Evolutionary conservation across 2,797 vertebrate species (phyloP), one percentile per base, ranked within the genome.

Genomic region (Argyrosomus regius): DNA sequence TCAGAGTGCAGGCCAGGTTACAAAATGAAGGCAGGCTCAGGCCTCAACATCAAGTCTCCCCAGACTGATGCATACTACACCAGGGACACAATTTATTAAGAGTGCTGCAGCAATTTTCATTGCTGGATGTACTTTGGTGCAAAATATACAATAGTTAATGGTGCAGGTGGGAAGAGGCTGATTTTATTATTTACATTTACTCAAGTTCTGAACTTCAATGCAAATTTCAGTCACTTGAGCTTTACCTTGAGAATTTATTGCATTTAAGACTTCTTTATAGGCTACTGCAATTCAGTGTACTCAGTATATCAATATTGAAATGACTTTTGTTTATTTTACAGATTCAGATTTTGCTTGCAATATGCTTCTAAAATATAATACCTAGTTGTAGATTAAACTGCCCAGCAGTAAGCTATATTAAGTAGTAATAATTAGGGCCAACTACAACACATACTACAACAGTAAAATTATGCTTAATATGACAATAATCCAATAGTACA

Each of bases 31-130:
- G 50, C 31, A 28, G 57, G 62, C 58, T 39, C 68, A 43, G 69
- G 45, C 72, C 71, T 85, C 56, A 45, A 13, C 43, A 45, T 80
- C 63, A 74, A 13, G 31, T 49, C 65, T 63, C n/a, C n/a, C 31
- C 50, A 46, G 59, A 62, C 69, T 6, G 61, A 70, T 48, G 57
- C 60, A 53, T 58, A 24, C 12, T 22, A 35, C 31, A 57, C 49
- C 53, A 74, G 52, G 45, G 67, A 63, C 52, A 49, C 45, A 17
- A 20, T 59, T 63, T 63, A 60, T 54, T 57, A 31, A 62, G 57
- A 84, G 22, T 0, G 35, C 22, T 60, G 22, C 57, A 54, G 35
- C 65, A 68, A 17, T 78, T 75, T 82, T 76, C 50, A 62, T 54
- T 43, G 52, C 60, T 79, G 11, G 18, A 45, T 54, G 43, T 26